Evolutionary conservation across 2,888 invertebrate species (phyloP).

Genomic region (Drosophila dives): DNA sequence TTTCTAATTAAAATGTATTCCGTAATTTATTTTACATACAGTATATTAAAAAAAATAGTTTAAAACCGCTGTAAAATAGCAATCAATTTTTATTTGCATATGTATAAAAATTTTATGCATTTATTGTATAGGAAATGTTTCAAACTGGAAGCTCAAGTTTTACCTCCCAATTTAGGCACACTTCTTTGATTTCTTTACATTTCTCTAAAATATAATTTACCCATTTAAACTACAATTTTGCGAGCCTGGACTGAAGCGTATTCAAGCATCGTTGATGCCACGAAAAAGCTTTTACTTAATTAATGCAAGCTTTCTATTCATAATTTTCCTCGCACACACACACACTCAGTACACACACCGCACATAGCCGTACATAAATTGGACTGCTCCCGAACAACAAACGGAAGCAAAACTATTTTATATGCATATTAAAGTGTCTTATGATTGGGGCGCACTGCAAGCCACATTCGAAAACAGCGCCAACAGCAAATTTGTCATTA

Average conservation of each 20-base stretch:
- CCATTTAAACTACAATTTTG: neutral
- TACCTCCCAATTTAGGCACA: neutral
- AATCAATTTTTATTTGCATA: neutral
- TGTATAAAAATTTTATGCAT: neutral
- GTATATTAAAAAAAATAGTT: neutral
- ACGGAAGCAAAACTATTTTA: constrained; percentile 60
- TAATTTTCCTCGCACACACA: constrained; percentile 42
- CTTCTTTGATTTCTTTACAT: neutral
- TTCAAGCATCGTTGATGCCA: constrained; percentile 10
- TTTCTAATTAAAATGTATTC: no score
- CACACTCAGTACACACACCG: neutral
- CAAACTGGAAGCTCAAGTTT: neutral
- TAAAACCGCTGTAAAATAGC: neutral
- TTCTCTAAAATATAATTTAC: neutral
- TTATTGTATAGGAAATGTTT: neutral
- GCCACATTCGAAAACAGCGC: constrained; percentile 19
- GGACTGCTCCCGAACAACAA: constrained; percentile 13
- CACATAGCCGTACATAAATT: constrained; percentile 30
- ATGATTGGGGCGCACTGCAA: constrained; percentile 30
- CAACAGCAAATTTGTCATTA: constrained; percentile 55
- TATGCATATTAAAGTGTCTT: constrained; percentile 28
- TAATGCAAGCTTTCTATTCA: constrained; percentile 33
- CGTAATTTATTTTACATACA: no score
- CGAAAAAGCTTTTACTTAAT: constrained; percentile 7
- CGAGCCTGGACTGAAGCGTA: neutral